Evolutionary conservation across 2,113 vertebrate genomes (phyloP).

Genomic region (Cynopterus brachyotis): DNA sequence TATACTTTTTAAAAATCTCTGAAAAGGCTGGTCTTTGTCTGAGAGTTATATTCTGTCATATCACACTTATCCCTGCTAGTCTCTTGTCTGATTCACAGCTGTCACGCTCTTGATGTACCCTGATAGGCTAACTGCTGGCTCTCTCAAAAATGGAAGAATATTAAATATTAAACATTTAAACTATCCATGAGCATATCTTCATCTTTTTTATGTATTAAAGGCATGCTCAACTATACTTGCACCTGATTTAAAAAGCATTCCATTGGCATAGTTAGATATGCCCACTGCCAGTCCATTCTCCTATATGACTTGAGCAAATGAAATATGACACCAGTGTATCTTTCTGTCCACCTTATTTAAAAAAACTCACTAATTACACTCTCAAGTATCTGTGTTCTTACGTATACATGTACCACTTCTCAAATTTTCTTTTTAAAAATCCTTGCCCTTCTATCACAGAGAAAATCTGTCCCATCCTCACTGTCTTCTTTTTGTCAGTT

Average conservation of each 20-base stretch:
- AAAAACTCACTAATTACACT: neutral
- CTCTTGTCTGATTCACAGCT: conserved; percentile 30
- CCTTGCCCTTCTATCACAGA: neutral
- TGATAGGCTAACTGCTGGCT: conserved; percentile 65
- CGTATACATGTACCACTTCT: neutral
- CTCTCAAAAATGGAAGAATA: conserved; percentile 25
- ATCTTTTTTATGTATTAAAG: conserved; percentile 37
- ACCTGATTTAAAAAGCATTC: neutral
- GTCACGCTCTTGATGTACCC: conserved; percentile 6
- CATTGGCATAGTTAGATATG: neutral
- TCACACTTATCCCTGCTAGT: conserved; percentile 29
- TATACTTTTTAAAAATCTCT: conserved; percentile 13
- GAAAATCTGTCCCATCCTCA: neutral
- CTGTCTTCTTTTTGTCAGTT: neutral
- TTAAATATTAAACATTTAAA: conserved; percentile 42
- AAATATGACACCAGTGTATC: neutral
- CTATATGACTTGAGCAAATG: neutral
- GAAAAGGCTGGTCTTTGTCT: conserved; percentile 25
- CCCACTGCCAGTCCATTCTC: neutral
- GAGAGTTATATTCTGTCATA: conserved; percentile 34
- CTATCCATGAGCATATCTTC: neutral
- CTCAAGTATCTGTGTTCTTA: neutral
- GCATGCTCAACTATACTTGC: neutral
- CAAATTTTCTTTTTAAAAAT: conserved; percentile 35
- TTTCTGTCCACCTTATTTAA: neutral